Base-by-base conservation (phyloP, 1,140 invertebrate species). In the Drosophila sulfurigaster region DNA sequence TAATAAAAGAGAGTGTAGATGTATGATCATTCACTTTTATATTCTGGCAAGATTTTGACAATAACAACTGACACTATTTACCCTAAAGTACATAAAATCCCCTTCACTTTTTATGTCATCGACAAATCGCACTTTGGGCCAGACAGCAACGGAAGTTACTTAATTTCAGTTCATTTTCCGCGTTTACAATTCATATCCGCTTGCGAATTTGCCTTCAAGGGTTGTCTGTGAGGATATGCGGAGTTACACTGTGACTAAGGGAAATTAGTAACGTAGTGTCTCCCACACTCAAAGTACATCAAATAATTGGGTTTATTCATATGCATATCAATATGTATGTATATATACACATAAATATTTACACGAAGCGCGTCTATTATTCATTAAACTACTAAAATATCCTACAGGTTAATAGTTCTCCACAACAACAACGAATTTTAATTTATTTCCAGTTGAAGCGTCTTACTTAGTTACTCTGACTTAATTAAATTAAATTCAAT, bases 91-190 rank as follows among this genome's bases (percentile, higher is more conserved):
- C 41, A 6, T 52, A 10, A 54, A 54, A 46, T 28, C 13, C 41
- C 28, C 8, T 57, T 41, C 28, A 30, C 13, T 28, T 54, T 71
- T 51, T 28, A 56, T 75, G 13, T 66, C 43, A 46, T 60, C 72
- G 67, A 28, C 45, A 79, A 86, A 87, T 81, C 70, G 75, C 75
- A 86, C 60, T 86, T 79, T 82, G 58, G 75, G 66, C 82, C 78
- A 90, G 87, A 90, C 87, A 87, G 87, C 87, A 75, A 78, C 87
- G 80, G 82, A 90, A 91, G 82, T 90, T 74, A 75, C 79, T 90
- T 90, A 86, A 90, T 90, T 90, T 90, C 75, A 75, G 77, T 90
- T 87, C 77, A 87, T 90, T 86, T 85, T 85, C 70, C 79, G 76
- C 86, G 86, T 57, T 90, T 70, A 80, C 79, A 87, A 82, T 82